These are phyloP conservation scores for Penaeus vannamei DNA, from an alignment of 1,140 invertebrate species.

Conservation along the genomic window DNA sequence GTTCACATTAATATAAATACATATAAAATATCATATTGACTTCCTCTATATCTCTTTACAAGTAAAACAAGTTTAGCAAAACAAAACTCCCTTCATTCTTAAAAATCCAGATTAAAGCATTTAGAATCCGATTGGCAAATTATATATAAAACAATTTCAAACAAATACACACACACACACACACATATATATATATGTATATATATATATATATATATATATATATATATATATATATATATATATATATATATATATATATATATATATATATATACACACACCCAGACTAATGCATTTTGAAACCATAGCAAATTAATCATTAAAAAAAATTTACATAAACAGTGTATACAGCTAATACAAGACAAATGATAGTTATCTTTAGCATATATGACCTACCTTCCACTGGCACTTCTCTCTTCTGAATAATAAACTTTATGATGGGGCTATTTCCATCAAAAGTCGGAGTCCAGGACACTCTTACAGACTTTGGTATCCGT, in stretches of 20 bases:
- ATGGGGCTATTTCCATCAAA: conserved; percentile 98
- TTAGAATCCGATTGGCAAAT: neutral
- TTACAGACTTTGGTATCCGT: conserved; percentile 76
- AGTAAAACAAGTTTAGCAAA: too few species aligned
- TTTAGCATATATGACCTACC: conserved; percentile 19
- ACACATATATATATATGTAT: too few species aligned
- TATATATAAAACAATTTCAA: neutral
- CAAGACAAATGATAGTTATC: too few species aligned
- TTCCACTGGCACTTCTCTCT: conserved; percentile 80
- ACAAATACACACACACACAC: neutral
- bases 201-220: too few species aligned
- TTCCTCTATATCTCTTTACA: too few species aligned
- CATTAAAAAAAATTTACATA: neutral
- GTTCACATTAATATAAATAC: too few species aligned
- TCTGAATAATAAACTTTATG: conserved; percentile 93
- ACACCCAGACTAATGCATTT: too few species aligned
- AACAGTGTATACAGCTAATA: conserved; percentile 4
- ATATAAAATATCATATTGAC: too few species aligned
- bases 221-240: too few species aligned
- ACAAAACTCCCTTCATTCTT: too few species aligned
- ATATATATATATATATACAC: too few species aligned
- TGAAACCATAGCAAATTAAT: neutral
- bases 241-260: too few species aligned
- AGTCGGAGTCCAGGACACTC: conserved; percentile 93
- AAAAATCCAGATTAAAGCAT: conserved; percentile 68